A percentile compares a stretch with the other conserved stretches of the same genome.
Evolutionary conservation across 35 echinoderm and acorn worm genomes (phyloP).

Genomic region (Lytechinus pictus): DNA sequence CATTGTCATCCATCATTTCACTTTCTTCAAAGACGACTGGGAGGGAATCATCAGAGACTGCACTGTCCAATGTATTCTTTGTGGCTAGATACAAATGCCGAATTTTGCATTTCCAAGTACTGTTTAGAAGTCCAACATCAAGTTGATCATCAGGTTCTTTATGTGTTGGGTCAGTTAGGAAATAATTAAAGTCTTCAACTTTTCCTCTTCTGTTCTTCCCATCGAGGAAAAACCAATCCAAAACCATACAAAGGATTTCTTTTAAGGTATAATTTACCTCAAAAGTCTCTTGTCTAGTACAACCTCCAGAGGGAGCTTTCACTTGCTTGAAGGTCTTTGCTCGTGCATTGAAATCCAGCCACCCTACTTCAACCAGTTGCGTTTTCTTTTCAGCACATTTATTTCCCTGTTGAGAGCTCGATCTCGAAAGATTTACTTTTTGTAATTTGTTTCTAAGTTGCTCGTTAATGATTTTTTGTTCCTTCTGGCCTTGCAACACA

Average conservation of each 20-base stretch:
- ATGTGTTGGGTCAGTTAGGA: no score
- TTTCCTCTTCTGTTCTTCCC: slow-evolving; percentile 54
- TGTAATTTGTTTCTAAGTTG: not conserved
- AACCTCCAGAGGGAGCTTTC: slow-evolving; percentile 51
- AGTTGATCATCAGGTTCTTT: slow-evolving; percentile 31
- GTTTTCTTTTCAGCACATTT: slow-evolving; percentile 22
- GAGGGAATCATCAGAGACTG: not conserved
- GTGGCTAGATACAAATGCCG: slow-evolving; percentile 37
- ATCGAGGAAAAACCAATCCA: slow-evolving; percentile 50
- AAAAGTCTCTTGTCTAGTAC: slow-evolving; percentile 52
- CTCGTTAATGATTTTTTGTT: slow-evolving; percentile 32
- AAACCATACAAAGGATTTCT: not conserved
- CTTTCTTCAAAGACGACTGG: slow-evolving; percentile 1
- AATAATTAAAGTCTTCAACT: no score
- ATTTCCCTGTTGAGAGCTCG: slow-evolving; percentile 42
- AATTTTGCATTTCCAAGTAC: slow-evolving; percentile 40
- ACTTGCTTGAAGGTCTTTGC: slow-evolving; percentile 59
- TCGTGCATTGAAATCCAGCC: slow-evolving; percentile 33
- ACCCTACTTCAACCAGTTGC: slow-evolving; percentile 49
- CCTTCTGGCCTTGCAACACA: not conserved
- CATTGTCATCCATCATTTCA: not conserved
- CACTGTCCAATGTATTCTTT: slow-evolving; percentile 27
- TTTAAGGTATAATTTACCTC: not conserved
- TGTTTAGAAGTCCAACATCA: slow-evolving; percentile 28
- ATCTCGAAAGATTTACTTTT: slow-evolving; percentile 30